phyloP scores from a whole-genome alignment of 2,797 vertebrate genomes.

The Botia kubotai region DNA sequence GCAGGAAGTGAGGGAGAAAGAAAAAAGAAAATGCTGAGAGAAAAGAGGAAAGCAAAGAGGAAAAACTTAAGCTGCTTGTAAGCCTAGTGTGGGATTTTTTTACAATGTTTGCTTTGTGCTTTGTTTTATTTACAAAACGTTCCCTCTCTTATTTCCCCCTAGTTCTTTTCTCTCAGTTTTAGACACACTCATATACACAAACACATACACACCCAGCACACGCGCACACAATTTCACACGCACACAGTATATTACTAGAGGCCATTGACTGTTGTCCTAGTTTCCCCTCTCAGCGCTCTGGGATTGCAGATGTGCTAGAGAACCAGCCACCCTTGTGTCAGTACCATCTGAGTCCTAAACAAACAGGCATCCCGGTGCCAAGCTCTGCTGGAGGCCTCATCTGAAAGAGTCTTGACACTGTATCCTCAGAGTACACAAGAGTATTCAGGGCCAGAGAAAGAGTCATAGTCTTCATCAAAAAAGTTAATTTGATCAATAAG shows the following conservation, averaged over 20 bases:
- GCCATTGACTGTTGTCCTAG: constrained; percentile 49
- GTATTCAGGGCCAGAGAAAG: constrained; percentile 56
- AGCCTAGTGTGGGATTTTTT: constrained; percentile 67
- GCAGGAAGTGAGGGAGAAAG: constrained; percentile 66
- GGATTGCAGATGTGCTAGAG: constrained; percentile 52
- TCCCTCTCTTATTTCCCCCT: constrained; percentile 27
- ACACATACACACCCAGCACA: constrained; percentile 46
- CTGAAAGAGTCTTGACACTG: constrained; percentile 67
- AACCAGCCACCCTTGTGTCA: constrained; percentile 39
- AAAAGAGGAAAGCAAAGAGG: constrained; percentile 61
- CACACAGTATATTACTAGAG: constrained; percentile 52
- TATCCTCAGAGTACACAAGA: constrained; percentile 65
- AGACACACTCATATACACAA: constrained; percentile 44
- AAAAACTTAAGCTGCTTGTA: constrained; percentile 63
- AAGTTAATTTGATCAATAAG: constrained; percentile 75
- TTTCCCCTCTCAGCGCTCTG: constrained; percentile 55
- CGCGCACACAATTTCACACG: too few species aligned
- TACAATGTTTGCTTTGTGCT: constrained; percentile 60
- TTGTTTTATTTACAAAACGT: constrained; percentile 61
- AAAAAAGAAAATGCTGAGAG: constrained; percentile 57
- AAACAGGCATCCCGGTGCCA: constrained; percentile 61
- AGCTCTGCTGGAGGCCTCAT: constrained; percentile 57
- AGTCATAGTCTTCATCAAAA: constrained; percentile 67
- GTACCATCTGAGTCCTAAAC: constrained; percentile 51
- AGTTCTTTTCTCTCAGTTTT: constrained; percentile 36